phyloP scores from a whole-genome alignment of 2,888 invertebrate genomes.

The Philopedon plagiatum region DNA sequence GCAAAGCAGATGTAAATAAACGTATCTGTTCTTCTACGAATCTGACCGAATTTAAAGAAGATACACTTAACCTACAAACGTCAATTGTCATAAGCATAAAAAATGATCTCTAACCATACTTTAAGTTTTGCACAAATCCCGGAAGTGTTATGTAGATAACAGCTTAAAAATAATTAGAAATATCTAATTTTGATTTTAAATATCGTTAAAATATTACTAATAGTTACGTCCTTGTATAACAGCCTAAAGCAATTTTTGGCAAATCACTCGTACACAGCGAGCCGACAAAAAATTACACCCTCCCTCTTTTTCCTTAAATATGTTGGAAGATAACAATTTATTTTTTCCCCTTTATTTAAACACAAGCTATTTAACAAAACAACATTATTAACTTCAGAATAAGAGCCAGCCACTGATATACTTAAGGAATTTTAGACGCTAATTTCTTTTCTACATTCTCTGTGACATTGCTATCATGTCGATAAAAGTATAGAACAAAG shows the following conservation, averaged over 20 bases:
- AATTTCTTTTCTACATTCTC: too few relatives aligned
- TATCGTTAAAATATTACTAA: conserved; percentile 18
- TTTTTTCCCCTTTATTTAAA: too few relatives aligned
- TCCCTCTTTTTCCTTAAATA: neutral
- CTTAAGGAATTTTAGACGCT: too few relatives aligned
- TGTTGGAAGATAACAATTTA: neutral
- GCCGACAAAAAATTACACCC: conserved; percentile 1
- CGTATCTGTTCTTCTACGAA: too few relatives aligned
- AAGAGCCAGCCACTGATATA: too few relatives aligned
- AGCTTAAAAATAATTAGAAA: conserved; percentile 16
- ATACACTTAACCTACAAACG: neutral
- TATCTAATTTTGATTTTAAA: conserved; percentile 9
- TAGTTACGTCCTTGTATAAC: conserved; percentile 33
- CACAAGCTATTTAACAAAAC: too few relatives aligned
- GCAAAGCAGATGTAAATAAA: too few relatives aligned
- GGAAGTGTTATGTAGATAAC: neutral
- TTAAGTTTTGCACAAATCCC: neutral
- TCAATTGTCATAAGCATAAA: conserved; percentile 7
- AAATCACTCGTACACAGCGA: conserved; percentile 5
- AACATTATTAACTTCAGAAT: too few relatives aligned
- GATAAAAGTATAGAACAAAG: too few relatives aligned
- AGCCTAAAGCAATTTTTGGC: conserved; percentile 32
- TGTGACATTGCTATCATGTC: too few relatives aligned
- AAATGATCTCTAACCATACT: conserved; percentile 3
- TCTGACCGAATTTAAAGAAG: too few relatives aligned